phyloP scores from a whole-genome alignment of 2,888 invertebrate species.

The Drosophila mimetica region DNA sequence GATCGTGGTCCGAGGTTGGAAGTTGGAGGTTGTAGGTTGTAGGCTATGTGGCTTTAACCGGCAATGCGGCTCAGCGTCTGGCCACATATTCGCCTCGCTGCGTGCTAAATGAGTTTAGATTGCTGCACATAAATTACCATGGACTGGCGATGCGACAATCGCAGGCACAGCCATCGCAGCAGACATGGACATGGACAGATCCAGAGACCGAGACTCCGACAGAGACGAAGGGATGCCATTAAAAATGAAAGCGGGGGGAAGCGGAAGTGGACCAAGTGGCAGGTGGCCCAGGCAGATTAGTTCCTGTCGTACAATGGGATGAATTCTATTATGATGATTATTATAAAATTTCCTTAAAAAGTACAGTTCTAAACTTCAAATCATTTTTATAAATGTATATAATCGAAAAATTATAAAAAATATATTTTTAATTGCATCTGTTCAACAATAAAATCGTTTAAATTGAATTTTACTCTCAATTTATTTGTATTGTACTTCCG shows the following conservation, averaged over 20 bases:
- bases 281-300: slow-evolving; percentile 15
- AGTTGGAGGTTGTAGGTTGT: slow-evolving; percentile 1
- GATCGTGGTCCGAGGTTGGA: slow-evolving; percentile 36
- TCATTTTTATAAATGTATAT: too few species aligned
- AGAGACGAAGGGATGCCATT: slow-evolving; percentile 17
- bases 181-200: slow-evolving; percentile 27
- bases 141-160: slow-evolving; percentile 34
- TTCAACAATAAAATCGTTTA: too few species aligned
- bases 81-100: slow-evolving; percentile 58
- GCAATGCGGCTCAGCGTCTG: slow-evolving; percentile 24
- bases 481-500: background rate
- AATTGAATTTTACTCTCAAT: too few species aligned
- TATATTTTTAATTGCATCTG: too few species aligned
- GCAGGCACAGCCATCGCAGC: slow-evolving; percentile 14
- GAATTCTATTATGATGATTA: background rate
- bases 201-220: background rate
- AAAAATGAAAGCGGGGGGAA: slow-evolving; percentile 18
- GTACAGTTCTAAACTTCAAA: too few species aligned
- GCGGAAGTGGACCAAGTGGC: slow-evolving; percentile 10
- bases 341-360: too few species aligned
- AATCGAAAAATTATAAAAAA: too few species aligned
- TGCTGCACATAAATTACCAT: slow-evolving; percentile 65
- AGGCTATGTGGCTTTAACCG: slow-evolving; percentile 9
- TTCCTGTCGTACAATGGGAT: slow-evolving; percentile 5
- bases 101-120: slow-evolving; percentile 67